Percentiles rank a stretch among this genome's conserved stretches.
phyloP scores from a whole-genome alignment of 2,888 invertebrate genomes.

The Drosophila prostipennis region DNA sequence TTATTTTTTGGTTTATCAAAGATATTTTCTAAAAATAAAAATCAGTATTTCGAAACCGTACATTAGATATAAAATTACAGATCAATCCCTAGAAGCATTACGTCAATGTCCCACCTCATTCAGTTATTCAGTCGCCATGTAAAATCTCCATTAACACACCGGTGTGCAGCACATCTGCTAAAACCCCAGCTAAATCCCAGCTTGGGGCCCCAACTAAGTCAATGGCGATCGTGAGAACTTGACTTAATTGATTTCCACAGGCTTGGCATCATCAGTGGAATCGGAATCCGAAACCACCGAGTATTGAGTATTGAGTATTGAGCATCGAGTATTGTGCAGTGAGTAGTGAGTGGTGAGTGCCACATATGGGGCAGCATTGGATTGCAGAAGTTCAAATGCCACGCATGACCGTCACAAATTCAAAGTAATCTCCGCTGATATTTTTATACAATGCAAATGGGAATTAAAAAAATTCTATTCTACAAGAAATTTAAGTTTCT shows the following conservation, averaged over 20 bases:
- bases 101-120: conserved; percentile 12
- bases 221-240: conserved; percentile 83
- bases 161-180: conserved; percentile 23
- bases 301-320: neutral
- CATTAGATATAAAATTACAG: neutral
- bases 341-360: conserved; percentile 9
- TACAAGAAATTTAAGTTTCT: no score
- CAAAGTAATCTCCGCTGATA: conserved; percentile 35
- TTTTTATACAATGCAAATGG: conserved; percentile 24
- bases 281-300: neutral
- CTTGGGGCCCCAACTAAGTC: conserved; percentile 19
- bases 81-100: neutral
- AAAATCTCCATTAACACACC: conserved; percentile 1
- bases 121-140: neutral
- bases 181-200: conserved; percentile 1
- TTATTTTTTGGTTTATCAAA: no score
- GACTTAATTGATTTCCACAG: conserved; percentile 84
- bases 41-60: no score
- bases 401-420: conserved; percentile 66
- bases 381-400: conserved; percentile 64
- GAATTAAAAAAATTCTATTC: neutral
- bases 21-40: no score
- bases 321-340: neutral
- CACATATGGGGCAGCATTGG: conserved; percentile 67
- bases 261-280: conserved; percentile 43